Base-by-base conservation (phyloP, 2,113 vertebrate genomes). In the Pleuronectes platessa region DNA sequence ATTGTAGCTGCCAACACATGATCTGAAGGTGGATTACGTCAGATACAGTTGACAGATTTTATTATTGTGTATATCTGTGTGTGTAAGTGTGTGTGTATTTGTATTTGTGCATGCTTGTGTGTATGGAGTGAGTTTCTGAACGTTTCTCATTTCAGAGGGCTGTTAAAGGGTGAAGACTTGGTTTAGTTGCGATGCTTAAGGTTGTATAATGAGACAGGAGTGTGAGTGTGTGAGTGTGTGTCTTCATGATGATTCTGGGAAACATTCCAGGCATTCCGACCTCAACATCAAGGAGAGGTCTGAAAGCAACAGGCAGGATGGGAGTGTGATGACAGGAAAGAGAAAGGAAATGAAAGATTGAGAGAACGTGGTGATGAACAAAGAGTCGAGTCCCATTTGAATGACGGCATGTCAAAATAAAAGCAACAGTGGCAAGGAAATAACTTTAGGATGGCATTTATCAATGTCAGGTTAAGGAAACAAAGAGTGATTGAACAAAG, bases 231-330 rank as follows among this genome's bases (percentile, higher is more conserved):
- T 55, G 71, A 40, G 10, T 5, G 45, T 55, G 75, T 47, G 10
- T 9, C 40, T 51, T 66, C 17, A 31, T 65, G 49, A 64, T 54
- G 11, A 26, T 12, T 21, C 24, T 40, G 2, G 17, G 45, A 51
- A 31, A 76, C 64, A 69, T 79, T 79, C 58, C 58, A 24, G 13
- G n/a, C 70, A 83, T 79, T 66, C 40, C 21, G 69, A 31, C 56
- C 45, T 23, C 5, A 23, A 72, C 42, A 5, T 72, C 21, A 56
- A 10, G 0, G 8, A 51, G 20, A 59, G 21, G 60, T 11, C 26
- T 20, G 31, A 7, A 26, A 18, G 17, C 24, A 60, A 18, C 55
- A 3, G 51, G 35, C 20, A 40, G 40, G 58, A 61, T 9, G 24
- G 14, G 20, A 35, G 35, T 45, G 8, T 5, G 54, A 37, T 12